Conservation (phyloP, 2,113 vertebrate species). For the Butastur rufipennis region DNA sequence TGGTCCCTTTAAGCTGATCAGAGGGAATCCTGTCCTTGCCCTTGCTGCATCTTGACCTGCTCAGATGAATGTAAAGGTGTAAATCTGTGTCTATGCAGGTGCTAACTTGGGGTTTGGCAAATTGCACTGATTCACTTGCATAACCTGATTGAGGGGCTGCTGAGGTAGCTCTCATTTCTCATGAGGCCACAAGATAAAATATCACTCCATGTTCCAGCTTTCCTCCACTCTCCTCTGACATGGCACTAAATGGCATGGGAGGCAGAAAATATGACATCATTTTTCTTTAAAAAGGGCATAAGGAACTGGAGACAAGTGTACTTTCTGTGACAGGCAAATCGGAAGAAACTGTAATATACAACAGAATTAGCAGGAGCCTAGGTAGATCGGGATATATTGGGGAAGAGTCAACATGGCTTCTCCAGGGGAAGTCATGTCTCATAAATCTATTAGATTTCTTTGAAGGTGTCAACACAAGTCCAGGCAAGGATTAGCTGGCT, state of each 20-base stretch:
- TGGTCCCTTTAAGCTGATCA: neutral
- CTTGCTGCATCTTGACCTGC: neutral
- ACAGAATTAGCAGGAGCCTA: neutral
- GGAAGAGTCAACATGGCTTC: neutral
- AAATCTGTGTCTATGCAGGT: neutral
- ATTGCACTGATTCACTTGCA: neutral
- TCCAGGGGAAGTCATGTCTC: neutral
- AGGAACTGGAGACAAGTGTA: neutral
- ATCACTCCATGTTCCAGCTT: neutral
- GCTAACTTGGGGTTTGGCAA: neutral
- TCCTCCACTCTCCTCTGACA: neutral
- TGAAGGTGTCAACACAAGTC: neutral
- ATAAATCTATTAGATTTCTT: neutral
- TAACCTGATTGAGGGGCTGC: neutral
- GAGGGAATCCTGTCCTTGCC: neutral
- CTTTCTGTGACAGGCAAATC: neutral
- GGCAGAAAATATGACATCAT: neutral
- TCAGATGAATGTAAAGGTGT: neutral
- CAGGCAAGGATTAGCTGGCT: neutral
- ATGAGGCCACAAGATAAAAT: neutral
- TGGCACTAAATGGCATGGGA: neutral
- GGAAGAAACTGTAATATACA: neutral
- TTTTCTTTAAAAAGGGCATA: neutral
- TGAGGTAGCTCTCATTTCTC: slow-evolving; percentile 4
- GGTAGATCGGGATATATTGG: neutral